phyloP scores from a whole-genome alignment of 1,140 invertebrate genomes.

The Drosophila yakuba region DNA sequence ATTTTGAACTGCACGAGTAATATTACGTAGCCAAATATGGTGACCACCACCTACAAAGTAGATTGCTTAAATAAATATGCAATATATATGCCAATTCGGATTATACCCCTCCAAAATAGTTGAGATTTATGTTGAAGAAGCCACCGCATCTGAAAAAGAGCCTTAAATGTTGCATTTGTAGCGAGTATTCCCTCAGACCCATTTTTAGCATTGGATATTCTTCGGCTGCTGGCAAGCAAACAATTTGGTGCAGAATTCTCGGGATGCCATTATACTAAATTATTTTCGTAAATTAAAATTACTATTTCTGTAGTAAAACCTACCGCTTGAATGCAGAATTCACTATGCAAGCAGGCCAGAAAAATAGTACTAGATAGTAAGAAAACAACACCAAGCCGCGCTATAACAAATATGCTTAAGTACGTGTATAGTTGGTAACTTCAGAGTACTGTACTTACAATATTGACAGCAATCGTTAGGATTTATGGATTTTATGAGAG shows the following conservation, averaged over 20 bases:
- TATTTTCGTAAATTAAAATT: not conserved
- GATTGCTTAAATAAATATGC: too few species aligned
- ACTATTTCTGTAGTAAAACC: not conserved
- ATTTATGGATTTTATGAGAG: slow-evolving; percentile 35
- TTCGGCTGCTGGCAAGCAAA: not conserved
- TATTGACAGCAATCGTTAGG: slow-evolving; percentile 46
- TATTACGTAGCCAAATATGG: too few species aligned
- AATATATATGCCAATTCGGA: too few species aligned
- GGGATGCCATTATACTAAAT: slow-evolving; percentile 54
- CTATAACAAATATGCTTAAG: slow-evolving; percentile 5
- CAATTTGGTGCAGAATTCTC: slow-evolving; percentile 38
- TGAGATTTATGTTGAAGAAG: slow-evolving; percentile 68
- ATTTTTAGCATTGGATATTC: slow-evolving; percentile 26
- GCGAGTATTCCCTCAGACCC: slow-evolving; percentile 59
- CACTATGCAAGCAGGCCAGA: slow-evolving; percentile 44
- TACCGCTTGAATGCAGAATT: slow-evolving; percentile 53
- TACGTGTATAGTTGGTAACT: too few species aligned
- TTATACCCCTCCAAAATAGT: slow-evolving; percentile 60
- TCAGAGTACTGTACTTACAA: slow-evolving; percentile 11
- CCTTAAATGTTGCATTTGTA: slow-evolving; percentile 68
- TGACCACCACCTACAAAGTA: too few species aligned
- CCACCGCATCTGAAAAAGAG: slow-evolving; percentile 63
- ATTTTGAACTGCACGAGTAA: too few species aligned
- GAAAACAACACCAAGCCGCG: slow-evolving; percentile 9
- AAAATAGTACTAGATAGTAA: slow-evolving; percentile 32